These are phyloP conservation scores for Aotus griseimembra DNA, from an alignment of 2,797 vertebrate species.

Conservation along the genomic window DNA sequence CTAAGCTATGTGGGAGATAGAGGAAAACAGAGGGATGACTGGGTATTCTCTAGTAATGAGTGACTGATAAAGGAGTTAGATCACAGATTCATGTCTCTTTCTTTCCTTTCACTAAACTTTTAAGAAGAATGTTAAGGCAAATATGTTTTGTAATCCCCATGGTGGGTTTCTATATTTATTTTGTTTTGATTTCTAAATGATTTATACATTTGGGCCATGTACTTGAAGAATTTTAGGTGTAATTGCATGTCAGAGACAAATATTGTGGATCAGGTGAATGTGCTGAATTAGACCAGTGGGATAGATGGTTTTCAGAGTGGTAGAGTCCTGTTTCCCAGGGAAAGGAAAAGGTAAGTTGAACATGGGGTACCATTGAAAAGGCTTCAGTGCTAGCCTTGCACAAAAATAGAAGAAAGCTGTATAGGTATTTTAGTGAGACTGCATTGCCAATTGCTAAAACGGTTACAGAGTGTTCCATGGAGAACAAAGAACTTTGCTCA, in stretches of 20 bases:
- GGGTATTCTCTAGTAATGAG: neutral
- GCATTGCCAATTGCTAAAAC: neutral
- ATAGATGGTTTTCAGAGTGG: neutral
- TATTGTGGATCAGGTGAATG: neutral
- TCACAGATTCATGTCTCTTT: neutral
- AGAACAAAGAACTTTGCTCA: neutral
- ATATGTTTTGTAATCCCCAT: neutral
- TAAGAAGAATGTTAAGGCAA: constrained; percentile 3
- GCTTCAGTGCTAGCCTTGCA: neutral
- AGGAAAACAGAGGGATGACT: neutral
- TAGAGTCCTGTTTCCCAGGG: neutral
- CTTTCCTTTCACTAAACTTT: constrained; percentile 21
- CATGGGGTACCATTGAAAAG: neutral
- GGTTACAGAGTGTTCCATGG: neutral
- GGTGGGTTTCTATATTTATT: neutral
- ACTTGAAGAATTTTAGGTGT: neutral
- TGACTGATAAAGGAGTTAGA: neutral
- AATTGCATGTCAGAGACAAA: neutral
- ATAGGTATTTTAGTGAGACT: neutral
- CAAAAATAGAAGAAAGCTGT: neutral
- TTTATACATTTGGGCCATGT: neutral
- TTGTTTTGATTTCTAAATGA: constrained; percentile 44
- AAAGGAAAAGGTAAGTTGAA: neutral
- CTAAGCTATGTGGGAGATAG: neutral
- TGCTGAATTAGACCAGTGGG: neutral